phyloP scores from a whole-genome alignment of 1,140 invertebrate species.

The Magallana ariakensis region DNA sequence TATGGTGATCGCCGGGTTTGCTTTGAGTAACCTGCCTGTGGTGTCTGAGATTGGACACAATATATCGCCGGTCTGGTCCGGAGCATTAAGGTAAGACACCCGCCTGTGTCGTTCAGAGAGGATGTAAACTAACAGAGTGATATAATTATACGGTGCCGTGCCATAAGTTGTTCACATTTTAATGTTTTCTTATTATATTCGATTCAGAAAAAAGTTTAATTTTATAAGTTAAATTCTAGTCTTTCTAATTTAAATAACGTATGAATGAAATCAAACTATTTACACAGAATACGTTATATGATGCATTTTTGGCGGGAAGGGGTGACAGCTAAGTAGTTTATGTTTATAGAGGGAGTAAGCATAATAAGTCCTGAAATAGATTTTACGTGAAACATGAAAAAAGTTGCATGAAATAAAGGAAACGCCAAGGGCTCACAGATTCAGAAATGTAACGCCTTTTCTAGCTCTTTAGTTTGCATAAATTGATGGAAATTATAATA shows the following conservation, averaged over 20 bases:
- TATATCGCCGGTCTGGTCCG: slow-evolving; percentile 79
- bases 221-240: not conserved
- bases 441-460: no score
- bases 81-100: slow-evolving; percentile 68
- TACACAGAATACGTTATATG: not conserved
- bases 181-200: no score
- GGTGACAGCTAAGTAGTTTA: no score
- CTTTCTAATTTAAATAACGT: not conserved
- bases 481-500: no score
- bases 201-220: not conserved
- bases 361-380: no score
- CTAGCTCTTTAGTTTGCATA: no score
- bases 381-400: no score
- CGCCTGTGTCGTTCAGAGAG: not conserved
- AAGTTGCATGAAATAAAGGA: no score
- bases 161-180: not conserved
- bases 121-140: not conserved
- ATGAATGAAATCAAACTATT: not conserved
- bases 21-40: slow-evolving; percentile 78
- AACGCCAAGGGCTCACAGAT: no score
- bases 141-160: not conserved
- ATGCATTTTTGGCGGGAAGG: no score
- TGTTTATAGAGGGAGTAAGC: no score
- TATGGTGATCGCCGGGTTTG: slow-evolving; percentile 78
- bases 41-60: slow-evolving; percentile 76